phyloP scores from a whole-genome alignment of 2,797 vertebrate species.

The Oryzias sinensis region DNA sequence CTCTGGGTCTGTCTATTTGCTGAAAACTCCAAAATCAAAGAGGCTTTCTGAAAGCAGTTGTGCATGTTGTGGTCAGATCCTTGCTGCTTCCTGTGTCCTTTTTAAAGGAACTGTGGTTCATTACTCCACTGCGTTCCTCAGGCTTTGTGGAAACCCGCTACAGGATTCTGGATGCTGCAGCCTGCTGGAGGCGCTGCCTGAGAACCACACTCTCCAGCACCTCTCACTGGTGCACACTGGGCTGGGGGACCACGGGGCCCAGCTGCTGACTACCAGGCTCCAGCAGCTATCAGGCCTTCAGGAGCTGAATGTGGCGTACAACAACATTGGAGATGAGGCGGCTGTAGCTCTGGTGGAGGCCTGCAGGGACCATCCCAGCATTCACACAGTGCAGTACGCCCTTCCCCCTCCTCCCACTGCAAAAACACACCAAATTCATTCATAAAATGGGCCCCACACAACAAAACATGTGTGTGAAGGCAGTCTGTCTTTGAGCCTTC shows the following conservation, averaged over 20 bases:
- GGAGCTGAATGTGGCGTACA: constrained; percentile 94
- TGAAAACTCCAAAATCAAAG: too few species aligned
- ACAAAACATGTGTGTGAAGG: too few species aligned
- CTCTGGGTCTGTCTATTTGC: background rate
- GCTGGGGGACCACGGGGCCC: constrained; percentile 80
- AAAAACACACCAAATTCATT: background rate
- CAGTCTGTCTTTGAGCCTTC: too few species aligned
- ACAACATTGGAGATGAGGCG: constrained; percentile 84
- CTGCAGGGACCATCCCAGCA: constrained; percentile 82
- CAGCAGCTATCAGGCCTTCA: constrained; percentile 75
- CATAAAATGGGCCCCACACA: too few species aligned
- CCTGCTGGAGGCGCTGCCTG: constrained; percentile 82
- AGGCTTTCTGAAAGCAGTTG: too few species aligned
- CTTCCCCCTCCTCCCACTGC: background rate
- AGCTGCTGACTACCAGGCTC: constrained; percentile 79
- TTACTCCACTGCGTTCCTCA: constrained; percentile 10
- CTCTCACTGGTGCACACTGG: constrained; percentile 90
- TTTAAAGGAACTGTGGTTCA: background rate
- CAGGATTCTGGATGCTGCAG: constrained; percentile 74
- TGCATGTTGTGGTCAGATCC: background rate
- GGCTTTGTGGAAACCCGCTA: constrained; percentile 85
- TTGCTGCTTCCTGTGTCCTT: background rate
- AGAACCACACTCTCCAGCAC: constrained; percentile 81
- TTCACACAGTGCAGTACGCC: constrained; percentile 91
- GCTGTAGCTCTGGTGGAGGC: constrained; percentile 85